Conservation (phyloP, 1,140 invertebrate genomes). For the Philopotamus ludificatus region DNA sequence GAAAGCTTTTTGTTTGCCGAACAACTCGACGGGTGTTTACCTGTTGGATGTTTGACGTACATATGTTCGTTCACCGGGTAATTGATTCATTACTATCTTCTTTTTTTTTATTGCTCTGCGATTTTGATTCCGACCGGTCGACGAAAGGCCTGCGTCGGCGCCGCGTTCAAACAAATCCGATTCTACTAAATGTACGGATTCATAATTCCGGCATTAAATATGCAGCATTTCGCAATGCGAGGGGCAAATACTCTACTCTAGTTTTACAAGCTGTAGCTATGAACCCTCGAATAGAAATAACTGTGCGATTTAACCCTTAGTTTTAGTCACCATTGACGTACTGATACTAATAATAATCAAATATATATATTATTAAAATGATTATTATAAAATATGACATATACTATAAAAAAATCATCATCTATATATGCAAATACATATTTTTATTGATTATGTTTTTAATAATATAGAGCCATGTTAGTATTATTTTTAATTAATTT, state of each 20-base stretch:
- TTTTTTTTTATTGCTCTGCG: too few species aligned
- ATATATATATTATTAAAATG: background rate
- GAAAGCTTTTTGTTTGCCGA: slow-evolving; percentile 23
- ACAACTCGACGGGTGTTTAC: background rate
- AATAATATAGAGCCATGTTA: too few species aligned
- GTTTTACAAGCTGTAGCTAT: slow-evolving; percentile 28
- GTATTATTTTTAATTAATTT: too few species aligned
- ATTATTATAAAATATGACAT: background rate
- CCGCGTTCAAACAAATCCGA: too few species aligned
- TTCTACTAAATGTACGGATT: background rate
- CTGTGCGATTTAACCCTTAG: slow-evolving; percentile 8
- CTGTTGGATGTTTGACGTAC: background rate
- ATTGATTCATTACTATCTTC: too few species aligned
- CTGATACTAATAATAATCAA: background rate
- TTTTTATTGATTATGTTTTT: background rate
- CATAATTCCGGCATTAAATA: slow-evolving; percentile 20
- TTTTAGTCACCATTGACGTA: slow-evolving; percentile 6
- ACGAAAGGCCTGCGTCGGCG: too few species aligned
- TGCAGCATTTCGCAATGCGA: slow-evolving; percentile 30
- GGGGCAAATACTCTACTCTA: slow-evolving; percentile 14
- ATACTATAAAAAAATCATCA: background rate
- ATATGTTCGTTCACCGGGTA: too few species aligned
- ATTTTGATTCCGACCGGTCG: too few species aligned
- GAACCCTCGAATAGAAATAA: slow-evolving; percentile 12
- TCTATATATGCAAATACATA: background rate